These are phyloP conservation scores for Chironomus tentans DNA, from an alignment of 2,888 invertebrate genomes.

Conservation along the genomic window DNA sequence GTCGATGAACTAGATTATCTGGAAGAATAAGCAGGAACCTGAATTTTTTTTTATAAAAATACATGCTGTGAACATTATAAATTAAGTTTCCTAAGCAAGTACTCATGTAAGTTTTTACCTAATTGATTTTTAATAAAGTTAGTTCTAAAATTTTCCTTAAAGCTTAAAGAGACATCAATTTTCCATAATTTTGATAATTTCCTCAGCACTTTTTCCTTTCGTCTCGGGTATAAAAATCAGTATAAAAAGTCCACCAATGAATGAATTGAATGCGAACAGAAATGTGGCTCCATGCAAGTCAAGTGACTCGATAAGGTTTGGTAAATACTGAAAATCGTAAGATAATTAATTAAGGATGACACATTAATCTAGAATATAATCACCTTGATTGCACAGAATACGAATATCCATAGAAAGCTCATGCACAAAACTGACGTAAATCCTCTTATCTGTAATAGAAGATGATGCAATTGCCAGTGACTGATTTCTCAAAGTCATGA, in stretches of 20 bases:
- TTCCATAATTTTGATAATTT: slow-evolving; percentile 29
- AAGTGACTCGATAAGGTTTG: slow-evolving; percentile 31
- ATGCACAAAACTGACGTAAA: slow-evolving; percentile 8
- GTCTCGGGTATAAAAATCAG: slow-evolving; percentile 36
- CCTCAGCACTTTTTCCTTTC: slow-evolving; percentile 32
- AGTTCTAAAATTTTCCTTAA: no score
- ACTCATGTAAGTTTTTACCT: no score
- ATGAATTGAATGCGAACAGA: slow-evolving; percentile 34
- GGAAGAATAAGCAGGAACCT: no score
- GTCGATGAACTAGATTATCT: no score
- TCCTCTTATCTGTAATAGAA: slow-evolving; percentile 10
- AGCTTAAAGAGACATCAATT: neutral
- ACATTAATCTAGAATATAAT: neutral
- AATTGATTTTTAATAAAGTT: no score
- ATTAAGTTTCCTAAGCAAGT: no score
- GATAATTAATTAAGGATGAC: neutral
- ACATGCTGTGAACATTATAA: no score
- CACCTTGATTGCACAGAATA: slow-evolving; percentile 1
- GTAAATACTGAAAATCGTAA: slow-evolving; percentile 28
- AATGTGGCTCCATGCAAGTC: slow-evolving; percentile 32
- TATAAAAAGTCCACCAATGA: slow-evolving; percentile 33
- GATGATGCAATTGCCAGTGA: neutral
- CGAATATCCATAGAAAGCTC: slow-evolving; percentile 5
- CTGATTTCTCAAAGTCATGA: neutral
- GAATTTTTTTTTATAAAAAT: no score